Percentiles rank a stretch among this genome's conserved stretches.
phyloP scores from a whole-genome alignment of 1,140 invertebrate species.

The Procambarus clarkii region DNA sequence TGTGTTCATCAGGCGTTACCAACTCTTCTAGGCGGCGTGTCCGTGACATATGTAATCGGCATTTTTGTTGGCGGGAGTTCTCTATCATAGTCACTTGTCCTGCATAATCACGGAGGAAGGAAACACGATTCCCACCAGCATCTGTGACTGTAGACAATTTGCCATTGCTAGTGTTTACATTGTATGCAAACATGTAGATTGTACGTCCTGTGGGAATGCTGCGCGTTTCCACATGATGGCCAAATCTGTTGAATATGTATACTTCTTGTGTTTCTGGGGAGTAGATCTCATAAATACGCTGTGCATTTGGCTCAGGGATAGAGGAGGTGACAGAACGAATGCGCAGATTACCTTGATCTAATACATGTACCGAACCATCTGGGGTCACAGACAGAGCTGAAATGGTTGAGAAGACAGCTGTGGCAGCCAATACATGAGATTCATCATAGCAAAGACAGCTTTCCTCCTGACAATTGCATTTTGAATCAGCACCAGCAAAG shows the following conservation, averaged over 20 bases:
- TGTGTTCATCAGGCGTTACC: conserved; percentile 71
- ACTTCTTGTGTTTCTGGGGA: conserved; percentile 96
- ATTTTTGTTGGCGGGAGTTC: conserved; percentile 95
- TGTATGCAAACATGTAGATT: conserved; percentile 95
- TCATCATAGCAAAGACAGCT: conserved; percentile 86
- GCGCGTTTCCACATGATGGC: conserved; percentile 93
- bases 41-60: conserved; percentile 86
- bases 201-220: conserved; percentile 95
- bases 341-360: conserved; percentile 93
- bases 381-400: conserved; percentile 94
- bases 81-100: conserved; percentile 77
- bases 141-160: conserved; percentile 94
- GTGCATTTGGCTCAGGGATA: conserved; percentile 86
- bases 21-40: conserved; percentile 79
- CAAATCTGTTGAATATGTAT: conserved; percentile 96
- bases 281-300: conserved; percentile 94
- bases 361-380: conserved; percentile 94
- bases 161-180: conserved; percentile 96
- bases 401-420: conserved; percentile 95
- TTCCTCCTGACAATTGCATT: conserved; percentile 93
- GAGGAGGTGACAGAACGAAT: conserved; percentile 94
- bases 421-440: conserved; percentile 92
- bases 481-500: conserved; percentile 95
- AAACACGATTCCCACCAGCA: conserved; percentile 93
- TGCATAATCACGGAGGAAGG: conserved; percentile 88